phyloP scores from a whole-genome alignment of 2,113 vertebrate genomes.

The Lagopus muta region DNA sequence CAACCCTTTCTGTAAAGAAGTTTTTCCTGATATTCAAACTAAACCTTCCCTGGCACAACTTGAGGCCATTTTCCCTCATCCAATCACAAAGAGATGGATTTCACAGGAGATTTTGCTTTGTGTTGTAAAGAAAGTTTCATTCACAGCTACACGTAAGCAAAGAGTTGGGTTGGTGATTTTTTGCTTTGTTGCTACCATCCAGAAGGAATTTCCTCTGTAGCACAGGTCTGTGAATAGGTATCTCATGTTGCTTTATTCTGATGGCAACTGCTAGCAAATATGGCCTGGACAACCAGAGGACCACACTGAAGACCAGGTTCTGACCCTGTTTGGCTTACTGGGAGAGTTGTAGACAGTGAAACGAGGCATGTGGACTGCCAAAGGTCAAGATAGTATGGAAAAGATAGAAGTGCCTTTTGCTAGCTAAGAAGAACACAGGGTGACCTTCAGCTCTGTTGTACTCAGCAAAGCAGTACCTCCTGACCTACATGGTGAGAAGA shows the following conservation, averaged over 20 bases:
- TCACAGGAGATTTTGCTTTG: neutral
- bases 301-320: neutral
- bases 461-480: neutral
- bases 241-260: neutral
- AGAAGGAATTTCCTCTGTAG: neutral
- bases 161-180: neutral
- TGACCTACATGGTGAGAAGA: neutral
- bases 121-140: neutral
- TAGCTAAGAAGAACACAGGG: neutral
- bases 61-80: too few species aligned
- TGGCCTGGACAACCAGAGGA: neutral
- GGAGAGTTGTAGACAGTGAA: neutral
- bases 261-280: neutral
- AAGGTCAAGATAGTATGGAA: neutral
- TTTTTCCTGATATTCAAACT: too few species aligned
- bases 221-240: neutral
- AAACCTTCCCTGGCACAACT: too few species aligned
- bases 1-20: neutral
- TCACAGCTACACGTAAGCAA: neutral
- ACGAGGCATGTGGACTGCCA: rapidly evolving
- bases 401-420: neutral
- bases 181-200: neutral
- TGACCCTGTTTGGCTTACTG: neutral
- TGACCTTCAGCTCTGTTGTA: neutral
- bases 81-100: neutral